A percentile compares a stretch with the other conserved stretches of the same genome.
These are phyloP conservation scores for Pygocentrus nattereri DNA, from an alignment of 2,797 vertebrate genomes.

Conservation along the genomic window DNA sequence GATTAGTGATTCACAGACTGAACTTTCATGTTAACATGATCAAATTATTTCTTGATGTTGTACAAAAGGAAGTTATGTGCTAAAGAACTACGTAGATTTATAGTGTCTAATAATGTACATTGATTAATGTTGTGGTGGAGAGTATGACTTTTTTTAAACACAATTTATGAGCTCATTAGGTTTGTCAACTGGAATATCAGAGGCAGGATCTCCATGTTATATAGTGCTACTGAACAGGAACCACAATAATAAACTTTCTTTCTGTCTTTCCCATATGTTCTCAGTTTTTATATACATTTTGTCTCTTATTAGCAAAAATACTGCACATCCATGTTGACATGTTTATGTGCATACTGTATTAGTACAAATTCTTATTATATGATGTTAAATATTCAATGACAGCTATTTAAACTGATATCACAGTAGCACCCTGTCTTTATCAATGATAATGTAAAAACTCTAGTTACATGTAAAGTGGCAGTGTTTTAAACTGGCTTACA, in stretches of 20 bases:
- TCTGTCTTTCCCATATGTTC: neutral
- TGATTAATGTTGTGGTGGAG: neutral
- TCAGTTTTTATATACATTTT: neutral
- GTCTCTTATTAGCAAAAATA: neutral
- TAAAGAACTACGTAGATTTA: neutral
- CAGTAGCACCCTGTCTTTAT: constrained; percentile 8
- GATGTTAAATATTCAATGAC: constrained; percentile 17
- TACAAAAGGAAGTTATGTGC: neutral
- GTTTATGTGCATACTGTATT: neutral
- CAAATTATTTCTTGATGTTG: neutral
- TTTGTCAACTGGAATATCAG: neutral
- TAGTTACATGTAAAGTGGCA: constrained; percentile 37
- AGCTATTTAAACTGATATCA: neutral
- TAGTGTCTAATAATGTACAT: neutral
- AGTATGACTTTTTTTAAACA: neutral
- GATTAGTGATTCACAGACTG: neutral
- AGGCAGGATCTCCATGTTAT: neutral
- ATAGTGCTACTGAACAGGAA: neutral
- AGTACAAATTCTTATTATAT: neutral
- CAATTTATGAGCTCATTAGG: neutral
- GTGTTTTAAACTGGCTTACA: constrained; percentile 1
- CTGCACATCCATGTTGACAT: neutral
- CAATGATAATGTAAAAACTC: neutral
- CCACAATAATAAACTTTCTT: neutral
- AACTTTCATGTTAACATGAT: neutral